These are phyloP conservation scores for Ostrea denselamellosa DNA, from an alignment of 1,140 invertebrate species.

Conservation along the genomic window DNA sequence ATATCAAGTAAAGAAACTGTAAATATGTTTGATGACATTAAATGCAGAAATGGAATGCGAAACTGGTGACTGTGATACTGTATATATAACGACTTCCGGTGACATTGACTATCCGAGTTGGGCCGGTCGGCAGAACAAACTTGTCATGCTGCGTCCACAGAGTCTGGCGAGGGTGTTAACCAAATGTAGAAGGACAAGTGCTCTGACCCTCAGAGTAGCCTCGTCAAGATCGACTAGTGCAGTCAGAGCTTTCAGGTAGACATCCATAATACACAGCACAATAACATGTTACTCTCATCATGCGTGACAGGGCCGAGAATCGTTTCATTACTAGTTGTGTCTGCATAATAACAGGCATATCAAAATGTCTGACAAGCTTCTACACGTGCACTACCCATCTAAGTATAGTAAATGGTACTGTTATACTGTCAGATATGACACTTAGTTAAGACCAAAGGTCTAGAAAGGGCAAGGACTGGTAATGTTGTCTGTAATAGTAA, in stretches of 20 bases:
- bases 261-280: neutral
- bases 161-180: slow-evolving; percentile 44
- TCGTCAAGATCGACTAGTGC: neutral
- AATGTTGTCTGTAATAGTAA: too few relatives aligned
- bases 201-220: neutral
- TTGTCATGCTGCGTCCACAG: slow-evolving; percentile 53
- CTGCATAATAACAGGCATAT: too few relatives aligned
- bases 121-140: slow-evolving; percentile 26
- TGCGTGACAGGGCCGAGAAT: too few relatives aligned
- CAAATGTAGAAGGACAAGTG: slow-evolving; percentile 34
- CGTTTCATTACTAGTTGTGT: too few relatives aligned
- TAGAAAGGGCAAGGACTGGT: too few relatives aligned
- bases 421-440: too few relatives aligned
- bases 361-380: too few relatives aligned
- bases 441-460: too few relatives aligned
- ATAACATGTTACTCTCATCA: too few relatives aligned
- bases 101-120: neutral
- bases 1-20: neutral
- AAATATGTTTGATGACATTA: neutral
- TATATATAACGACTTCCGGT: neutral
- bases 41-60: neutral
- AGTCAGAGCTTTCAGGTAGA: neutral
- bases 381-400: too few relatives aligned
- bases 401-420: too few relatives aligned
- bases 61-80: neutral